Evolutionary conservation across 1,140 invertebrate genomes (phyloP), one percentile per base, ranked within the genome.

Genomic region (Lepidotrigona ventralis): DNA sequence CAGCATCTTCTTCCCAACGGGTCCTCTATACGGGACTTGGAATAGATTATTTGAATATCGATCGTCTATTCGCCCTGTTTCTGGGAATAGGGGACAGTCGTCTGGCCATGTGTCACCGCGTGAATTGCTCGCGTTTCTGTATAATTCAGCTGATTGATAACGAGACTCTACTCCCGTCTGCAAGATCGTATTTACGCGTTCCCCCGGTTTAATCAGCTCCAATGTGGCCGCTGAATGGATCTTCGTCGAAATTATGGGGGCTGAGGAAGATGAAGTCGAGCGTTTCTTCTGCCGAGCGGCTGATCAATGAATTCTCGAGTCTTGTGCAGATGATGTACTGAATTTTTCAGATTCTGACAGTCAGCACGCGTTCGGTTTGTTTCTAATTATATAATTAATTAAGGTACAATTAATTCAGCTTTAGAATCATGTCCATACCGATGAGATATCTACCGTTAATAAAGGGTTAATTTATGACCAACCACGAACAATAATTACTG

Each of bases 31-130:
- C n/a, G 54, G 60, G 79, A 79, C 54, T 76, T 76, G 85, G 72
- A 88, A 91, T 89, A 89, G 90, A 92, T 92, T 91, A 92, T 93
- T 93, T 92, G 91, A 93, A 93, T 92, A 93, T 92, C 87, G 87
- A 84, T 53, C 68, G 54, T 23, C 11, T 17, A 3, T 46, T n/a
- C 71, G 33, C 29, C 75, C 69, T 21, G 58, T 82, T 86, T 88
- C 73, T 46, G 53, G 33, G 69, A 26, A 51, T 75, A 8, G 69
- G n/a, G 33, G 68, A 33, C 9, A 33, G 26, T 19, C 2, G 29
- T 33, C 29, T 5, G 29, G 11, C 64, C 79, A 83, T 85, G 79
- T 83, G 84, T 85, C 63, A 73, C 64, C 46, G 39, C 6, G 64
- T 64, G 77, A 33, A 86, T 85, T 83, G 84, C 26, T 46, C 29